Evolutionary conservation across 2,113 vertebrate species (phyloP).

Genomic region (Brachyhypopomus occidentalis): DNA sequence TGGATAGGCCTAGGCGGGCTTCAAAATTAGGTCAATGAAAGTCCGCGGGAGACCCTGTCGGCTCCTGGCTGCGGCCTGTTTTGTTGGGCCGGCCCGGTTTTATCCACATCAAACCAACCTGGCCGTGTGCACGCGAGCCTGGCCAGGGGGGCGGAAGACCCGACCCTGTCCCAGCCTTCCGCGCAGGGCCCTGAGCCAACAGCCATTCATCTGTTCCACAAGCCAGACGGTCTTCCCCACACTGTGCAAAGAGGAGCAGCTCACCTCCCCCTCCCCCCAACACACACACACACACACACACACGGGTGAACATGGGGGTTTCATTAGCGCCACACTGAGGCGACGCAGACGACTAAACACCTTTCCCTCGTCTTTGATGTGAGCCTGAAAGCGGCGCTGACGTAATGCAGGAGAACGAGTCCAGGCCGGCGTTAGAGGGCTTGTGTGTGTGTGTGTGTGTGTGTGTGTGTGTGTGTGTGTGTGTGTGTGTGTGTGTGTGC

Average conservation of each 20-base stretch:
- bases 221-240: background rate
- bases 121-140: background rate
- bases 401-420: constrained; percentile 32
- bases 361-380: constrained; percentile 41
- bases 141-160: constrained; percentile 25
- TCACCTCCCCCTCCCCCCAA: too few relatives aligned
- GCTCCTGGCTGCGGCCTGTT: constrained; percentile 17
- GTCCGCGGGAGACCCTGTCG: constrained; percentile 28
- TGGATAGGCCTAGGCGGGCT: constrained; percentile 57
- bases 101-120: background rate
- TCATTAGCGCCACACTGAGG: constrained; percentile 41
- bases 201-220: constrained; percentile 2
- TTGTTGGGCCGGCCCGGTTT: background rate
- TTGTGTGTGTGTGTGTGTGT: background rate
- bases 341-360: constrained; percentile 28
- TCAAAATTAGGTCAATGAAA: constrained; percentile 66
- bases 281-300: too few relatives aligned
- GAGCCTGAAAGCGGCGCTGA: constrained; percentile 49
- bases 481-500: constrained; percentile 26
- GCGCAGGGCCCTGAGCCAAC: constrained; percentile 12
- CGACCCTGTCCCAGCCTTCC: background rate
- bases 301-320: constrained; percentile 23
- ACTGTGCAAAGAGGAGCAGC: background rate
- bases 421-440: constrained; percentile 25
- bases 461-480: too few relatives aligned